Evolutionary conservation across 92 coral and sea anemone genomes (phyloP).

Genomic region (Palythoa caribaeorum): DNA sequence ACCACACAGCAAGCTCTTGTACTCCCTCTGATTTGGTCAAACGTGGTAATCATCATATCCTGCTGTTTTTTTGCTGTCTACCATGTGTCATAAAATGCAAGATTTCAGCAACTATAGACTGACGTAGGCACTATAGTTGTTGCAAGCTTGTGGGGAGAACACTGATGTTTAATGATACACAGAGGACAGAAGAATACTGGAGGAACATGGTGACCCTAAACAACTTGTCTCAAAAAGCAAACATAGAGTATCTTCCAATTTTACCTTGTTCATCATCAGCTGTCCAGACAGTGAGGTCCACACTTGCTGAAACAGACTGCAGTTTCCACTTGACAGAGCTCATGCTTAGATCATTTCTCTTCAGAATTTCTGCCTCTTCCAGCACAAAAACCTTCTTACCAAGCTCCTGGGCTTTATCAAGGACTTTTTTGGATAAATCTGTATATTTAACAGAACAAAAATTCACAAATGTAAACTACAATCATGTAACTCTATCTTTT

Average conservation of each 20-base stretch:
- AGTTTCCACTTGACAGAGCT: constrained; percentile 85
- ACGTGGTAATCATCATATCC: no score
- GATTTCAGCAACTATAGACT: no score
- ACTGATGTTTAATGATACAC: no score
- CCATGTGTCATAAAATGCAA: no score
- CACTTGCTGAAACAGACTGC: constrained; percentile 90
- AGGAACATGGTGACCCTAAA: no score
- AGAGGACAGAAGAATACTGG: no score
- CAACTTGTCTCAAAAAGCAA: no score
- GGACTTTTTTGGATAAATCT: constrained; percentile 61
- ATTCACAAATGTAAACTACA: background rate
- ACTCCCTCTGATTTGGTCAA: no score
- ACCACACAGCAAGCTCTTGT: no score
- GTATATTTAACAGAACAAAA: background rate
- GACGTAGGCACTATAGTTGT: no score
- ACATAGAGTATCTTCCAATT: background rate
- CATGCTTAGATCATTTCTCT: constrained; percentile 70
- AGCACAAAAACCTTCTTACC: constrained; percentile 77
- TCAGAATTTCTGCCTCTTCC: constrained; percentile 81
- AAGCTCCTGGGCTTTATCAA: constrained; percentile 79
- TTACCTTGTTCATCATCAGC: constrained; percentile 87
- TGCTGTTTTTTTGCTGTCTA: no score
- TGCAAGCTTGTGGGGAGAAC: no score
- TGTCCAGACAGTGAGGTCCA: constrained; percentile 94
- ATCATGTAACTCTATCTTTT: background rate